Evolutionary conservation across 2,888 invertebrate species (phyloP), one percentile per base, ranked within the genome.

Genomic region (Quadroppia sp.): DNA sequence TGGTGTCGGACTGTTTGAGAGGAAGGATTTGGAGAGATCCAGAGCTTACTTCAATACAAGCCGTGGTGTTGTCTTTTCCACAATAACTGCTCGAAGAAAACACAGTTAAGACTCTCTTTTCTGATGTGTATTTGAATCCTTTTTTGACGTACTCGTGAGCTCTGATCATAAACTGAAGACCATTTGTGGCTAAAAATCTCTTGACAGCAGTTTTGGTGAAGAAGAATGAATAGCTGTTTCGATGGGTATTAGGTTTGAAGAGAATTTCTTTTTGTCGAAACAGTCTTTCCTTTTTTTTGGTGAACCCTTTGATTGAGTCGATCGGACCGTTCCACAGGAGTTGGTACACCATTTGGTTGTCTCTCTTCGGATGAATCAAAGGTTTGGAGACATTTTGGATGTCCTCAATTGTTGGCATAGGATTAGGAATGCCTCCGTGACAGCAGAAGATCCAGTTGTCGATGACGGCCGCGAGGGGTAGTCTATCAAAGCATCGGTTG

Each of bases 331-430:
- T 90, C 90, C 90, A 90, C 83, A 90, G 84, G 30, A 90, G 82
- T 79, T 90, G 89, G 90, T 90, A 90, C 1, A 90, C 89, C 73
- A n/a, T n/a, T n/a, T n/a, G n/a, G n/a, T n/a, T 90, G 82, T n/a
- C 86, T 85, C 81, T 88, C 88, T 80, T 89, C n/a, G n/a, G n/a
- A n/a, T 87, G 53, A 84, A 84, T 64, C 88, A 88, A 0, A 89
- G 90, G 74, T 87, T 85, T 30, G 83, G 81, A 50, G 90, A 82
- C 0, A 89, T 88, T 59, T 85, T 84, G 0, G 89, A 89, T 75
- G 90, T 87, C 20, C 9, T 30, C 75, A 48, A 70, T 42, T 36
- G 45, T n/a, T 77, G 40, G 6, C 70, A 17, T 70, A 69, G 75
- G 72, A 13, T 88, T 88, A 0, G 90, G 90, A 74, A 90, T 89